A percentile compares a stretch with the other conserved stretches of the same genome.
Conservation (phyloP, 2,113 vertebrate genomes). For the Pangasianodon gigas region DNA sequence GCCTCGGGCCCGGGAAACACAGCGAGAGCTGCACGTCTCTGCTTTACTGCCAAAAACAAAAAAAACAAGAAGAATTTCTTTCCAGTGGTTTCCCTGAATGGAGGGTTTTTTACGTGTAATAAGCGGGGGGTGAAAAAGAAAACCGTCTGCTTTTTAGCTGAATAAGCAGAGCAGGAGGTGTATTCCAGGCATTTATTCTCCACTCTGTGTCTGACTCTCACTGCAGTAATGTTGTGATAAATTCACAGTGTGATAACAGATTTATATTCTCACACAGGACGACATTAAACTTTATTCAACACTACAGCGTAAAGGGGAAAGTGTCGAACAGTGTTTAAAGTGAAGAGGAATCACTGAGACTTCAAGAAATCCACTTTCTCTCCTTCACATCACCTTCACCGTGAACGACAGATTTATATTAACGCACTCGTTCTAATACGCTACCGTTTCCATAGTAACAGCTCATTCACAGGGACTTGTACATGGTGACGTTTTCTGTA, state of each 20-base stretch:
- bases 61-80: slow-evolving; percentile 26
- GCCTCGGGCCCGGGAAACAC: slow-evolving; percentile 29
- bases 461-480: background rate
- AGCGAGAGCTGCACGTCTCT: slow-evolving; percentile 17
- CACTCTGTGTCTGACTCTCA: background rate
- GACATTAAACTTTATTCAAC: background rate
- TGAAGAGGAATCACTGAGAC: background rate
- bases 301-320: background rate
- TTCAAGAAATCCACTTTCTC: background rate
- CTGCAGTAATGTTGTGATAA: background rate
- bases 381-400: background rate
- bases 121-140: slow-evolving; percentile 8
- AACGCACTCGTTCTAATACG: background rate
- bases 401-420: background rate
- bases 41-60: slow-evolving; percentile 51
- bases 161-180: slow-evolving; percentile 25
- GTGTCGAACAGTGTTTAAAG: background rate
- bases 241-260: background rate
- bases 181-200: too few relatives aligned
- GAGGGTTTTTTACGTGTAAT: slow-evolving; percentile 8
- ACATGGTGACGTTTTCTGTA: background rate
- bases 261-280: background rate
- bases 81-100: slow-evolving; percentile 39
- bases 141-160: slow-evolving; percentile 1
- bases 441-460: background rate